Evolutionary conservation across 2,113 vertebrate genomes (phyloP).

Genomic region (Gorsachius goisagi): DNA sequence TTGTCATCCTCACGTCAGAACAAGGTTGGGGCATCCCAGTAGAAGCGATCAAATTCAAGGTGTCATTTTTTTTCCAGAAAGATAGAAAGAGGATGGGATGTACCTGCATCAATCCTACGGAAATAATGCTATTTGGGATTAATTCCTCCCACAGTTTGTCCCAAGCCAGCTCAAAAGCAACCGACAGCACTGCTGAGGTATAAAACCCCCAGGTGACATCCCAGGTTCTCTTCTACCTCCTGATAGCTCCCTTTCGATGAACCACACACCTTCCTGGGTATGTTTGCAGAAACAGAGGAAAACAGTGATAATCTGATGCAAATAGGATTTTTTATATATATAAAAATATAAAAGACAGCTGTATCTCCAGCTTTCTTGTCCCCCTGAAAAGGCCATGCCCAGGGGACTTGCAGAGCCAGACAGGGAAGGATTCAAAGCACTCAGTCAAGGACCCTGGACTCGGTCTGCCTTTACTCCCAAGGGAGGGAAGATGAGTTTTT

Average conservation of each 20-base stretch:
- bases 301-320: rapidly evolving
- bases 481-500: background rate
- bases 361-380: background rate
- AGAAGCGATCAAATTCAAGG: background rate
- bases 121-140: background rate
- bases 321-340: background rate
- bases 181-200: background rate
- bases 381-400: background rate
- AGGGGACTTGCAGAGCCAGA: background rate
- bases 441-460: background rate
- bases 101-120: background rate
- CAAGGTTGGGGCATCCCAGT: background rate
- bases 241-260: background rate
- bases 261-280: background rate
- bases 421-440: background rate
- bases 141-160: background rate
- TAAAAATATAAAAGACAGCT: background rate
- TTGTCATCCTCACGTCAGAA: rapidly evolving
- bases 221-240: background rate
- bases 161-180: background rate
- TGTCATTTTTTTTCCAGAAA: background rate
- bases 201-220: background rate
- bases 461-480: rapidly evolving
- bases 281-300: background rate
- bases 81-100: background rate